Evolutionary conservation across 1,140 invertebrate species (phyloP).

Genomic region (Hycleus phaleratus): DNA sequence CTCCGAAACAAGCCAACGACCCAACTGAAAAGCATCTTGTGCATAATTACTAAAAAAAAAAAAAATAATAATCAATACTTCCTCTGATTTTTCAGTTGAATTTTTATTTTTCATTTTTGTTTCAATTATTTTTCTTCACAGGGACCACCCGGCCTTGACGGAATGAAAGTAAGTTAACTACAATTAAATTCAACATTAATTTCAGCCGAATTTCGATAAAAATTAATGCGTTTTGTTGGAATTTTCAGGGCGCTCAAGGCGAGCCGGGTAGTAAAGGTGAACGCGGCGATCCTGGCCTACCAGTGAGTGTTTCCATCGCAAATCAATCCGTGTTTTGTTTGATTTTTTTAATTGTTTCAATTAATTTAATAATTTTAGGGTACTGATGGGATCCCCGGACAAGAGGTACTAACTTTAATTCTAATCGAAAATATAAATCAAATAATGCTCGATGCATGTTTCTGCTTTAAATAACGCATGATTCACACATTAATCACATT

Average conservation of each 20-base stretch:
- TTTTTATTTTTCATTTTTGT: slow-evolving; percentile 33
- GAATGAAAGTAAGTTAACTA: slow-evolving; percentile 57
- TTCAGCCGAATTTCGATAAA: background rate
- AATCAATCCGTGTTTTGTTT: background rate
- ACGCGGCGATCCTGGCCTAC: slow-evolving; percentile 81
- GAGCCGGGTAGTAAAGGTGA: slow-evolving; percentile 86
- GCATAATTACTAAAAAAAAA: slow-evolving; percentile 14
- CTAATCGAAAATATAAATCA: no score
- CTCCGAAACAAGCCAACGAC: background rate
- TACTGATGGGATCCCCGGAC: slow-evolving; percentile 84
- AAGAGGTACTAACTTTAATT: slow-evolving; percentile 57
- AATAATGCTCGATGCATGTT: background rate
- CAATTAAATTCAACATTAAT: no score
- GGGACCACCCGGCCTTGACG: slow-evolving; percentile 64
- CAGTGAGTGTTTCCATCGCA: slow-evolving; percentile 57
- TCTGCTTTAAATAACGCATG: background rate
- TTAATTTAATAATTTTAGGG: slow-evolving; percentile 55
- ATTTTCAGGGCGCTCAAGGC: slow-evolving; percentile 73
- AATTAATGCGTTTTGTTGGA: background rate
- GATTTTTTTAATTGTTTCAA: background rate
- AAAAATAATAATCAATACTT: background rate
- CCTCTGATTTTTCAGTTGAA: slow-evolving; percentile 22
- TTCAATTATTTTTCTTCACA: slow-evolving; percentile 45
- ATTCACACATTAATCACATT: background rate
- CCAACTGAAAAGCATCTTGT: slow-evolving; percentile 6